Evolutionary conservation across 2,888 invertebrate genomes (phyloP), one percentile per base, ranked within the genome.

Genomic region (Stenoptilia bipunctidactyla): DNA sequence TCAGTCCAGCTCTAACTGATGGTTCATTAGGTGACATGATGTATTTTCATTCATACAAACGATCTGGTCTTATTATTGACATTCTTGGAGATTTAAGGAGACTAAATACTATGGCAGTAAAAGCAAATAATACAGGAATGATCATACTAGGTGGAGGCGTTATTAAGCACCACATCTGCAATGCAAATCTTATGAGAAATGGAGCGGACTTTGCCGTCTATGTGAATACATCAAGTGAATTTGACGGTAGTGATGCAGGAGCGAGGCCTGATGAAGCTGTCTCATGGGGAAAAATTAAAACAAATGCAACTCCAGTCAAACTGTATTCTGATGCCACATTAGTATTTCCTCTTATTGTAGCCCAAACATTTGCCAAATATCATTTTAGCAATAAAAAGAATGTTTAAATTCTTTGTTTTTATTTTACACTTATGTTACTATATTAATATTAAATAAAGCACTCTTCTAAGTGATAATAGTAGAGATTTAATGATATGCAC

Each of bases 131-230:
- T 61, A 92, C 94, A n/a, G 99, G 99, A 9, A 94, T 98, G 89
- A 92, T 99, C 30, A 97, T 99, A 45, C 73, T 98, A 43, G 98
- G 98, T 2, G 98, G 98, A 1, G 98, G 98, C 6, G 83, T 99
- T 0, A 87, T 98, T n/a, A 99, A 99, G 74, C 99, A 99, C 79
- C 99, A 99, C 65, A 97, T 98, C 53, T 97, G 96, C 75, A 99
- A 99, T 86, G 98, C 99, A 1, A 99, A 99, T 86, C 86, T 99
- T 41, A 99, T 99, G 99, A 88, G 98, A 52, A 98, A 99, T 70
- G 99, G 99, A 12, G 96, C 98, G 1, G 97, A 99, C 70, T 98
- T 86, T 76, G 87, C 96, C 0, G 97, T 99, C 0, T 99, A 93
- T 70, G 82, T 99, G 9, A 99, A 99, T 69, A 98, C 99, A 0